Conservation (phyloP, 2,888 invertebrate genomes). For the Xestia xanthographa region DNA sequence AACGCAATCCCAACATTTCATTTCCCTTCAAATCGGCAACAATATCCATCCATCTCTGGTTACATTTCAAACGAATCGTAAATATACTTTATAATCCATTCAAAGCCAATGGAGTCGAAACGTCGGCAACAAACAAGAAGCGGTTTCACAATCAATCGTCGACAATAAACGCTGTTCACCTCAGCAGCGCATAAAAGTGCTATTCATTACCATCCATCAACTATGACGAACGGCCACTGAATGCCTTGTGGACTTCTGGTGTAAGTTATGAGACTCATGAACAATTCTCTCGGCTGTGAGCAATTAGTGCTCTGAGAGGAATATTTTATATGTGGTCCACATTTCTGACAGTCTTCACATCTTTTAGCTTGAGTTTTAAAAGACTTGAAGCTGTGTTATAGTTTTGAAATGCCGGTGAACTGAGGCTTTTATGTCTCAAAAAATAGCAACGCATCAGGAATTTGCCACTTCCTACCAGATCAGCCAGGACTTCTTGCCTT, state of each 20-base stretch:
- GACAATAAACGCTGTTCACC: conserved; percentile 70
- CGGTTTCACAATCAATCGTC: conserved; percentile 69
- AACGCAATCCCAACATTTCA: conserved; percentile 43
- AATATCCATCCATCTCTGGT: conserved; percentile 58
- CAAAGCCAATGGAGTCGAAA: conserved; percentile 67
- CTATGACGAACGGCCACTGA: conserved; percentile 77
- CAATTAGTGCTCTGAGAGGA: conserved; percentile 34
- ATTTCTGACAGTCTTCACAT: conserved; percentile 23
- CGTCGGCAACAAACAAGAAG: conserved; percentile 64
- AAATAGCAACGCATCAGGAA: not conserved
- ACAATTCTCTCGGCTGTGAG: conserved; percentile 24
- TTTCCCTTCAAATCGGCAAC: conserved; percentile 53
- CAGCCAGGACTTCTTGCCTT: too few relatives aligned
- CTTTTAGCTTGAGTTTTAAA: not conserved
- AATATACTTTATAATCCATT: conserved; percentile 69
- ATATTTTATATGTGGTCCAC: conserved; percentile 17
- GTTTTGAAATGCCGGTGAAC: not conserved
- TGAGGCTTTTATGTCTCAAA: not conserved
- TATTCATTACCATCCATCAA: conserved; percentile 84
- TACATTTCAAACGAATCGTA: conserved; percentile 62
- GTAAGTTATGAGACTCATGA: conserved; percentile 66
- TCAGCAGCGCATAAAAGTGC: conserved; percentile 78
- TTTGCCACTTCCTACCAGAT: not conserved
- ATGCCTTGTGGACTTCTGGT: conserved; percentile 63
- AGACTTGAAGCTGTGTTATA: not conserved